These are phyloP conservation scores for Gymnodraco acuticeps DNA, from an alignment of 2,797 vertebrate species.

Conservation along the genomic window DNA sequence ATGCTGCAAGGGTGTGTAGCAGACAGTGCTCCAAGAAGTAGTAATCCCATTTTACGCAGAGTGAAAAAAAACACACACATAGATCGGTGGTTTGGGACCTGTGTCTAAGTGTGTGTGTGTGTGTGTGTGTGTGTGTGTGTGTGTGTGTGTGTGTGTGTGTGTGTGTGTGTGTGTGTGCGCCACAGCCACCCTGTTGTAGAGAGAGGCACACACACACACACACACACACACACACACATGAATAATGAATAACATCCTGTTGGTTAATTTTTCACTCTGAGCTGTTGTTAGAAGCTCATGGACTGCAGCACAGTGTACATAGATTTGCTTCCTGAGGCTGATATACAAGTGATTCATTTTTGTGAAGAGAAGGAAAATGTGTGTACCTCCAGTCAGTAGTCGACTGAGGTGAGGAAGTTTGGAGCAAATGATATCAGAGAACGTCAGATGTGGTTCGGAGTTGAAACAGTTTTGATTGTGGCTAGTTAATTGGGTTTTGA, in stretches of 20 bases:
- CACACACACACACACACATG: conserved; percentile 21
- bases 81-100: too few relatives aligned
- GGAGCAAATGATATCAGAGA: background rate
- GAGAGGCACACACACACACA: background rate
- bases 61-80: too few relatives aligned
- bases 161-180: too few relatives aligned
- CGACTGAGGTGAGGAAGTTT: conserved; percentile 22
- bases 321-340: conserved; percentile 52
- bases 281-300: conserved; percentile 41
- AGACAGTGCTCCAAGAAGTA: too few relatives aligned
- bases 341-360: conserved; percentile 58
- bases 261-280: conserved; percentile 51
- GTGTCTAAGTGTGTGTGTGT: too few relatives aligned
- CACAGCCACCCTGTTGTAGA: conserved; percentile 40
- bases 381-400: background rate
- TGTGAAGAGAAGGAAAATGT: conserved; percentile 2
- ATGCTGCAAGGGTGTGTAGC: too few relatives aligned
- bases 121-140: too few relatives aligned
- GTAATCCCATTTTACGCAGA: too few relatives aligned
- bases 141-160: too few relatives aligned
- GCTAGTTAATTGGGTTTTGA: background rate
- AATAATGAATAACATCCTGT: conserved; percentile 9
- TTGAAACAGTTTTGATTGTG: background rate
- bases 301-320: conserved; percentile 41
- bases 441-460: background rate